Evolutionary conservation across 2,888 invertebrate genomes (phyloP).

Genomic region (Aquatica leii): DNA sequence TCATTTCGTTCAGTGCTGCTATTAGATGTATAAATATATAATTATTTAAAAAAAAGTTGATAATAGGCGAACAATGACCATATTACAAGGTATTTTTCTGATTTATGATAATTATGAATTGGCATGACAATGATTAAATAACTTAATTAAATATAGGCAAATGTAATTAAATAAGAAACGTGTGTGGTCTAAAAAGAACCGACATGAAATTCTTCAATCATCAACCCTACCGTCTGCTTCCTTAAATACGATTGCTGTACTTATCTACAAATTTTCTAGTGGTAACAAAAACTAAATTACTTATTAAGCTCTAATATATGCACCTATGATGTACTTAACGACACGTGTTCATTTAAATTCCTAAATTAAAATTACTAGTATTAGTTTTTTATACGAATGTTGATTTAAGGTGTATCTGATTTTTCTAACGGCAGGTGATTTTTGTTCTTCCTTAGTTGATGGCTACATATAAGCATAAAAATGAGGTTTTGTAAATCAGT

Average conservation of each 20-base stretch:
- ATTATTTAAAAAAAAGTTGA: too few relatives aligned
- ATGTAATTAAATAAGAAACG: constrained; percentile 34
- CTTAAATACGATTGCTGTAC: constrained; percentile 20
- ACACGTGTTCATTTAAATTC: constrained; percentile 53
- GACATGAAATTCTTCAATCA: constrained; percentile 1
- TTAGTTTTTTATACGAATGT: constrained; percentile 42
- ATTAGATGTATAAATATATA: too few relatives aligned
- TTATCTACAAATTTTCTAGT: constrained; percentile 29
- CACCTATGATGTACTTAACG: constrained; percentile 37
- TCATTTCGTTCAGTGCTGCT: too few relatives aligned
- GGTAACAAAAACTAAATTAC: constrained; percentile 33
- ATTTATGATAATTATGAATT: constrained; percentile 27
- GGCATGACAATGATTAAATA: constrained; percentile 34
- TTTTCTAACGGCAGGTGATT: constrained; percentile 46
- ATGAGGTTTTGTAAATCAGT: constrained; percentile 14
- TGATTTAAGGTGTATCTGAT: constrained; percentile 47
- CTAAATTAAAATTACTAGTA: constrained; percentile 51
- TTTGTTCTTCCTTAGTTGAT: constrained; percentile 22
- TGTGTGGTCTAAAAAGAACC: constrained; percentile 34
- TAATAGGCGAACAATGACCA: too few relatives aligned
- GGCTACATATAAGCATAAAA: constrained; percentile 21
- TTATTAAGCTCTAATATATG: constrained; percentile 37
- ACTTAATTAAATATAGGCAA: constrained; percentile 34
- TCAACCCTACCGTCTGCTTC: constrained; percentile 20
- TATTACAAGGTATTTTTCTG: too few relatives aligned